Base-by-base conservation (phyloP, 2,888 invertebrate genomes). In the Polymixis lichenea region DNA sequence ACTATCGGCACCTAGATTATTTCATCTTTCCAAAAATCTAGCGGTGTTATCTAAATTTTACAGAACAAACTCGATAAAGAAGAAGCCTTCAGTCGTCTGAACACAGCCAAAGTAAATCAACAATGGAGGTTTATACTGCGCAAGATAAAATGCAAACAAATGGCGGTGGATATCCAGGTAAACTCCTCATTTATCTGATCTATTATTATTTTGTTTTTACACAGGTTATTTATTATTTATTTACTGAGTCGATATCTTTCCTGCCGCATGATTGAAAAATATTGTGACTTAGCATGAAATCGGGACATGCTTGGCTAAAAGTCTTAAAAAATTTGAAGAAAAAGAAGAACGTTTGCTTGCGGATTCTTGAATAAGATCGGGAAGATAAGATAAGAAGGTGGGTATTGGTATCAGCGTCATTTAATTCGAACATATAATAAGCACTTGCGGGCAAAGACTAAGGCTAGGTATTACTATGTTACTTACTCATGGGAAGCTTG, bases 31-130 rank as follows among this genome's bases (percentile, higher is more conserved):
- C 25, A 22, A 38, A 56, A 71, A 38, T 22, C 38, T 43, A 13
- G 22, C 71, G 22, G 4, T 25, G 6, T 22, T 25, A 15, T 55
- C 15, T 55, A 4, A 19, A n/a, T 28, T 55, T 95, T 94, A 46
- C 92, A 98, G 98, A 98, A 98, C 90, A 98, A 98, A 97, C 94
- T 98, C 13, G 98, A 98, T 92, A 98, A 97, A 83, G 98, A 98
- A 93, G 98, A 98, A 92, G 97, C 97, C 0, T 98, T 98, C 92
- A 97, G 98, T 5, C 97, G 98, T 68, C 95, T 98, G 69, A 98
- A 98, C 91, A 97, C 97, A 80, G 98, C 98, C 0, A 98, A 98
- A 95, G 97, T 98, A 72, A 98, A 98, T 90, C 98, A 98, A 93
- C 97, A 98, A 92, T 98, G 98, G 98, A 97, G 98, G 66, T 98